Evolutionary conservation across 2,797 vertebrate genomes (phyloP), one percentile per base, ranked within the genome.

Genomic region (Clamator glandarius): DNA sequence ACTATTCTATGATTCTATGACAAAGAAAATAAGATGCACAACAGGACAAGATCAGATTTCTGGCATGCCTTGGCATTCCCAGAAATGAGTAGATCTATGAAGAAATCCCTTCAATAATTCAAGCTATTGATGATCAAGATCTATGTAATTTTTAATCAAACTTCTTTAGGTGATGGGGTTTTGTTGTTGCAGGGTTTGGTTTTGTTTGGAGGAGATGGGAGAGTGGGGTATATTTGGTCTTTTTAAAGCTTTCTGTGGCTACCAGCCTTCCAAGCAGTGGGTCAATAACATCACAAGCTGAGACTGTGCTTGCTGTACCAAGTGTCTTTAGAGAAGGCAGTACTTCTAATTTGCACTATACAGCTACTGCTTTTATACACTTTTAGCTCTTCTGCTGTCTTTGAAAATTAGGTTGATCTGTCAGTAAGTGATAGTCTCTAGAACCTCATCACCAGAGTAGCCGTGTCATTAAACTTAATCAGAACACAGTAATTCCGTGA

Each of bases 401-500:
- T 84, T 44, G 46, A 77, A 88, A 78, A 58, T 29, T 85, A 78
- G 89, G 44, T 33, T 52, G 55, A 25, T 87, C 74, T 92, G 51
- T 77, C 66, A 51, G 64, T 50, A 77, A 2, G 1, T 70, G 72
- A 39, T 21, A 58, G 57, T 68, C 68, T 58, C 73, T 58, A 29
- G 66, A 63, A 66, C 72, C 55, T 88, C 54, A 44, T 63, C 79
- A 58, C 8, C 70, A 69, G 57, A 83, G 58, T 73, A 80, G 73
- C 72, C 23, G 2, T 62, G 44, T 55, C 54, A 21, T 95, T 87
- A 93, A 95, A 91, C 41, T 93, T 90, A 91, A 93, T 90, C 31
- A 87, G 52, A 23, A 51, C 44, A 39, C 48, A 59, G 58, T 70
- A 83, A 73, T 68, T 93, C 66, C 54, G 33, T 78, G 87, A 51